phyloP scores from a whole-genome alignment of 2,797 vertebrate genomes.

The Gouania willdenowi region DNA sequence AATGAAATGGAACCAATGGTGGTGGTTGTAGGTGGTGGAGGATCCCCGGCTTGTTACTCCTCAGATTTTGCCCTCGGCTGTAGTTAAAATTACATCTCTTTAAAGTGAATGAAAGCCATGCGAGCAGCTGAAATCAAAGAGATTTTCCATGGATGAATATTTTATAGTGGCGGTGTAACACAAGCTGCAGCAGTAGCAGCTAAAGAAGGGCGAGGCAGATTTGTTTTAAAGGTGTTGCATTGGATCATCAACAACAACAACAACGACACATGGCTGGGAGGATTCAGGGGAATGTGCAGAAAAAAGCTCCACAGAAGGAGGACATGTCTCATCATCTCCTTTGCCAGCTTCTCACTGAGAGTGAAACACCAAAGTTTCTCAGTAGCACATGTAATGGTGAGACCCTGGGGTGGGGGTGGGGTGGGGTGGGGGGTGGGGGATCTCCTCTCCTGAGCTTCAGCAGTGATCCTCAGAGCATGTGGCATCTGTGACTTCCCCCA shows the following conservation, averaged over 20 bases:
- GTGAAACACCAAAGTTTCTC: too few species aligned
- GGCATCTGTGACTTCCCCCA: conserved; percentile 40
- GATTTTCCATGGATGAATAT: conserved; percentile 83
- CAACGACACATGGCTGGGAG: conserved; percentile 26
- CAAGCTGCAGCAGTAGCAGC: conserved; percentile 56
- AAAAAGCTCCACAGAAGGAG: neutral
- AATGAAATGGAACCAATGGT: conserved; percentile 12
- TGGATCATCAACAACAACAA: too few species aligned
- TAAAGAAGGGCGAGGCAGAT: conserved; percentile 37
- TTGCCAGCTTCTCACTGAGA: too few species aligned
- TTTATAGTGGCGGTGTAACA: conserved; percentile 80
- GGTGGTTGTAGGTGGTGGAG: too few species aligned
- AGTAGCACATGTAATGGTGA: too few species aligned
- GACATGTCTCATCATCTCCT: neutral
- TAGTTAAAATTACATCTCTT: conserved; percentile 37
- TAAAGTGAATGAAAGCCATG: conserved; percentile 27
- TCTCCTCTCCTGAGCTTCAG: conserved; percentile 4
- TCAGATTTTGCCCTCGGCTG: neutral
- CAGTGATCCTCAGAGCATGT: conserved; percentile 40
- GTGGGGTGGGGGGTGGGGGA: too few species aligned
- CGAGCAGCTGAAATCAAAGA: conserved; percentile 61
- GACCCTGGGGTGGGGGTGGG: too few species aligned
- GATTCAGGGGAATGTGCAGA: conserved; percentile 8
- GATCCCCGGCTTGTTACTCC: too few species aligned
- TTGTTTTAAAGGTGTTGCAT: conserved; percentile 30